phyloP scores from a whole-genome alignment of 2,113 vertebrate species.

The Muntiacus reevesi region DNA sequence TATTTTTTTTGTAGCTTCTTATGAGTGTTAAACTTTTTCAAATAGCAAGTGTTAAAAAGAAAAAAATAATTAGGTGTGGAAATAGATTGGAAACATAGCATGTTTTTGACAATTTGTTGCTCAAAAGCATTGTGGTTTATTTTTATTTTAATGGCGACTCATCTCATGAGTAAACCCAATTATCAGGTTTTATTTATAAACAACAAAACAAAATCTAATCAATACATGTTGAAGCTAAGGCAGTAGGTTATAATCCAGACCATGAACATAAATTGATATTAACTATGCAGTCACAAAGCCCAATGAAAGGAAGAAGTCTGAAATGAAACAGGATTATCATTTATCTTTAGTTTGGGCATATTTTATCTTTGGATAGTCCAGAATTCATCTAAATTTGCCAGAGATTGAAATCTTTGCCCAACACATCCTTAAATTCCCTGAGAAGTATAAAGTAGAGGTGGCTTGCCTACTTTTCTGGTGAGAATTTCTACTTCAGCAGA shows the following conservation, averaged over 20 bases:
- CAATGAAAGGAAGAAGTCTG: neutral
- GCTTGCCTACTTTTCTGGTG: conserved; percentile 59
- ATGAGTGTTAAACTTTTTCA: neutral
- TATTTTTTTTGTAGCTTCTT: conserved; percentile 2
- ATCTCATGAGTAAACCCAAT: neutral
- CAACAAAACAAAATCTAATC: neutral
- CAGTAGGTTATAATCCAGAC: neutral
- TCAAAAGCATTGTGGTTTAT: neutral
- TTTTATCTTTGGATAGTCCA: conserved; percentile 42
- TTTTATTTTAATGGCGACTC: conserved; percentile 39
- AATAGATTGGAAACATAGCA: conserved; percentile 64
- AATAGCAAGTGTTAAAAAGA: conserved; percentile 42
- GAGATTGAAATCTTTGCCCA: conserved; percentile 52
- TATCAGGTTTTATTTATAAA: neutral
- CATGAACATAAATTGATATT: neutral
- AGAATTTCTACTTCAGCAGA: conserved; percentile 71
- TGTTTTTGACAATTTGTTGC: conserved; percentile 29
- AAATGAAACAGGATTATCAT: conserved; percentile 21
- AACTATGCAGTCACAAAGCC: neutral
- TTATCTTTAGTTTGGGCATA: conserved; percentile 2
- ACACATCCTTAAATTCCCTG: conserved; percentile 49
- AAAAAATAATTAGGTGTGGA: conserved; percentile 70
- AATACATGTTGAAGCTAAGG: neutral
- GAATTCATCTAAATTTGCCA: conserved; percentile 47
- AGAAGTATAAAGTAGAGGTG: conserved; percentile 56